phyloP scores from a whole-genome alignment of 2,797 vertebrate genomes.

The Mareca strepera region DNA sequence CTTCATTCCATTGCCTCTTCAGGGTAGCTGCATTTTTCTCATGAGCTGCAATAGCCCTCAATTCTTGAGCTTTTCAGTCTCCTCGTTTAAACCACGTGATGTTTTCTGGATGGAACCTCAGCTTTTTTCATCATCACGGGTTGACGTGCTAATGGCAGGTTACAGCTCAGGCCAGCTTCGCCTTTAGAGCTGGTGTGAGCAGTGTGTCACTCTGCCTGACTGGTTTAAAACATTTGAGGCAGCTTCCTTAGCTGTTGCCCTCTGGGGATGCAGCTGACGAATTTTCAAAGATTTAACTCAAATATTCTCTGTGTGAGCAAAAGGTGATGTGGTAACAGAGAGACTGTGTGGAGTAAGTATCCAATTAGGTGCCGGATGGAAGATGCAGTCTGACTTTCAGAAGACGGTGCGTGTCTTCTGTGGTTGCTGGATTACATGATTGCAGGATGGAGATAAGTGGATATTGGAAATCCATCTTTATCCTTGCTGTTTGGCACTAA shows the following conservation, averaged over 20 bases:
- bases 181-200: background rate
- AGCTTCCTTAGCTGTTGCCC: background rate
- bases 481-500: background rate
- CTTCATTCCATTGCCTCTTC: background rate
- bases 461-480: background rate
- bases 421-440: background rate
- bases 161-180: background rate
- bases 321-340: background rate
- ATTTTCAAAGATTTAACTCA: background rate
- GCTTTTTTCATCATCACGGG: fast-evolving
- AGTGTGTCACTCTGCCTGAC: background rate
- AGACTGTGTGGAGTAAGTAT: background rate
- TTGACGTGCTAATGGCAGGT: background rate
- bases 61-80: background rate
- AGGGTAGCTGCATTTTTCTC: background rate
- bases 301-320: background rate
- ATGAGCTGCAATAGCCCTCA: background rate
- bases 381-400: background rate
- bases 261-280: background rate
- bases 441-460: background rate
- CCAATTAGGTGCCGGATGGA: background rate
- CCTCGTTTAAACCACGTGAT: fast-evolving
- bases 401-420: background rate
- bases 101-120: background rate
- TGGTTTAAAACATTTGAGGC: background rate